phyloP scores from a whole-genome alignment of 1,140 invertebrate genomes.

The Pachyrhynchus sulphureomaculatus region DNA sequence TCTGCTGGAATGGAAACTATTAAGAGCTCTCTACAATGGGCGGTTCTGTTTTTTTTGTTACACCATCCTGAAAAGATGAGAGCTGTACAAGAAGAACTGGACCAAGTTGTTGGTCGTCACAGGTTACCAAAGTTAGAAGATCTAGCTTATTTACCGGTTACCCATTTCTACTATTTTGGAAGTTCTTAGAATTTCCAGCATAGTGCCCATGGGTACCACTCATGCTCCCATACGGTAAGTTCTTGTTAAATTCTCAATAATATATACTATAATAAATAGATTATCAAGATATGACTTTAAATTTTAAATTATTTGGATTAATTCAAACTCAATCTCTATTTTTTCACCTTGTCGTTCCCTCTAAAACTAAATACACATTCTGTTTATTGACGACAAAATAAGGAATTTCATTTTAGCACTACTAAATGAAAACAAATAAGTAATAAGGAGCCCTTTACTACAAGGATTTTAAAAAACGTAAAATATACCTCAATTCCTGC shows the following conservation, averaged over 20 bases:
- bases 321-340: too few species aligned
- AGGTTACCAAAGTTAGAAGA: conserved; percentile 82
- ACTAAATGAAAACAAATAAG: too few species aligned
- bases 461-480: too few species aligned
- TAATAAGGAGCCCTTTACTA: too few species aligned
- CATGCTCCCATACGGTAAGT: conserved; percentile 82
- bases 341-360: too few species aligned
- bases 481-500: too few species aligned
- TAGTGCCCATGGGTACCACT: conserved; percentile 86
- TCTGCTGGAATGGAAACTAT: conserved; percentile 94
- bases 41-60: conserved; percentile 84
- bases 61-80: conserved; percentile 81
- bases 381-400: too few species aligned
- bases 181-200: conserved; percentile 76
- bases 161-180: conserved; percentile 87
- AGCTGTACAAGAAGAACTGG: conserved; percentile 86
- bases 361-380: too few species aligned
- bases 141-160: conserved; percentile 76
- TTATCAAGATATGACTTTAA: too few species aligned
- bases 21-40: conserved; percentile 86
- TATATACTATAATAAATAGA: too few species aligned
- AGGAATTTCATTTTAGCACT: too few species aligned
- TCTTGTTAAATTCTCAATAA: not conserved
- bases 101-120: conserved; percentile 78
- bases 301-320: too few species aligned